Conservation (phyloP, 2,888 invertebrate species). For the Acronicta aceris region DNA sequence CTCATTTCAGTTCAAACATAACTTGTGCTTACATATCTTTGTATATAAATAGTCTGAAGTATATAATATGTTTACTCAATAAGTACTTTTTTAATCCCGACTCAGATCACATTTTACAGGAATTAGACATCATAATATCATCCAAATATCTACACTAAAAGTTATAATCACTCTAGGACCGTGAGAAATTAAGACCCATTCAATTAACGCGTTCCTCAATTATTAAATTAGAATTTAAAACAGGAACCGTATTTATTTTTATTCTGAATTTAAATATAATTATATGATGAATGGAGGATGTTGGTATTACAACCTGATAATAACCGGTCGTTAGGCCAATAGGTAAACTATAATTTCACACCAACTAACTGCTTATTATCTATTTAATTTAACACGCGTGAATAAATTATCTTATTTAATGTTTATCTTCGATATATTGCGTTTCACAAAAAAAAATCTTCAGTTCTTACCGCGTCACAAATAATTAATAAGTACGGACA, state of each 20-base stretch:
- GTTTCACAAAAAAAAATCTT: too few relatives aligned
- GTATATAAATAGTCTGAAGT: too few relatives aligned
- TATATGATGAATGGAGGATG: not conserved
- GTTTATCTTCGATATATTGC: not conserved
- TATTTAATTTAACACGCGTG: constrained; percentile 3
- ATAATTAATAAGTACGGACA: too few relatives aligned
- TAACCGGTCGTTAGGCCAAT: constrained; percentile 13
- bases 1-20: too few relatives aligned
- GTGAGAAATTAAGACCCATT: not conserved
- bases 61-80: too few relatives aligned
- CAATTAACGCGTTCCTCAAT: not conserved
- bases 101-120: too few relatives aligned
- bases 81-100: too few relatives aligned
- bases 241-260: constrained; percentile 1
- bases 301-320: constrained; percentile 11
- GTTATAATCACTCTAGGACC: not conserved
- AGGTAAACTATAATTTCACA: constrained; percentile 26
- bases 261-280: constrained; percentile 9
- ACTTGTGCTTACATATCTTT: too few relatives aligned
- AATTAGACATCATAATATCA: not conserved
- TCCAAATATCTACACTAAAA: constrained; percentile 10
- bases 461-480: too few relatives aligned
- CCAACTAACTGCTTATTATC: constrained; percentile 21
- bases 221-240: constrained; percentile 1
- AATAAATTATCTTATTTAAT: constrained; percentile 13